A percentile compares a stretch with the other conserved stretches of the same genome.
phyloP scores from a whole-genome alignment of 2,888 invertebrate species.

The Dromius quadrimaculatus region DNA sequence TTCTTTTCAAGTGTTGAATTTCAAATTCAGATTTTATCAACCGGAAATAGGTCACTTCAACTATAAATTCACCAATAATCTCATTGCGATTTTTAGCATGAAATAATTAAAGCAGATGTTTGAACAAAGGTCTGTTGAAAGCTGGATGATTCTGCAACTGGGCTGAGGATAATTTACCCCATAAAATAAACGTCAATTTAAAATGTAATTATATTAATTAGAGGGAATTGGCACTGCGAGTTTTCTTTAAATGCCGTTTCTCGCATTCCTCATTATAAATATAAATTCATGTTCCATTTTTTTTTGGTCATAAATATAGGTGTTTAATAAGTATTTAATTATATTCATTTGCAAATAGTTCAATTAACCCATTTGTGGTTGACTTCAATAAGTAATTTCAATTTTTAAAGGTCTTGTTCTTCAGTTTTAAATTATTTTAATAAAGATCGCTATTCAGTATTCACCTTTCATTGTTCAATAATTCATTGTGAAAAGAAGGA shows the following conservation, averaged over 20 bases:
- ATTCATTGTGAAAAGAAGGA: no score
- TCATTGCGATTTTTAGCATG: constrained; percentile 11
- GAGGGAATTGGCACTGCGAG: constrained; percentile 14
- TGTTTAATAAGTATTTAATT: no score
- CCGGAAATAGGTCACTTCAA: neutral
- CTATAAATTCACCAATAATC: neutral
- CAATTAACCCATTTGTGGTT: no score
- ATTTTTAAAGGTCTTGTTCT: no score
- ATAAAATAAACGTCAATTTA: constrained; percentile 27
- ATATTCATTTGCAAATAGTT: no score
- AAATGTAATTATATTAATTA: constrained; percentile 24
- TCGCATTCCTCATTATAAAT: neutral
- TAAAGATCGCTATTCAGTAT: no score
- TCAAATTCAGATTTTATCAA: constrained; percentile 13
- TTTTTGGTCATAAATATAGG: neutral
- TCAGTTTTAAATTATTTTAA: no score
- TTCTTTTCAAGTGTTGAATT: constrained; percentile 15
- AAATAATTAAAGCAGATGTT: constrained; percentile 25
- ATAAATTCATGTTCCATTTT: neutral
- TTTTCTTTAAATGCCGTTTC: constrained; percentile 1
- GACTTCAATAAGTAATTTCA: no score
- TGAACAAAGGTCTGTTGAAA: neutral
- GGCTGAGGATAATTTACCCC: constrained; percentile 20
- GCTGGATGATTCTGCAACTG: neutral
- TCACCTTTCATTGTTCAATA: no score